Evolutionary conservation across 2,888 invertebrate species (phyloP), one percentile per base, ranked within the genome.

Genomic region (Metalampra italica): DNA sequence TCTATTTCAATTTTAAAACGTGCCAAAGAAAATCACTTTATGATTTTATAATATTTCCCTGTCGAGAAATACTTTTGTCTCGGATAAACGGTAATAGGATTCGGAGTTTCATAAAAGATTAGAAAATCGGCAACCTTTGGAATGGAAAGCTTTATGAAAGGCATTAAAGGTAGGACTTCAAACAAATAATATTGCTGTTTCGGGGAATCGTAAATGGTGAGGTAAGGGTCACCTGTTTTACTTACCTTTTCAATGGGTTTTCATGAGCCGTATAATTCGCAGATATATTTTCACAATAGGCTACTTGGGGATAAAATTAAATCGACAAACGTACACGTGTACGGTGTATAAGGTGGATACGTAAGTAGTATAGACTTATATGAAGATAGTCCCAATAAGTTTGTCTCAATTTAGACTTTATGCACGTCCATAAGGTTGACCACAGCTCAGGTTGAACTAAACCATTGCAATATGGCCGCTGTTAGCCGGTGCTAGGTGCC

Each of bases 131-230:
- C 47, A 54, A 48, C 50, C 52, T 62, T 57, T 53, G 54, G 45
- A 47, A 53, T 53, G 54, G 45, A 47, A 53, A 48, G 53, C 57
- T 60, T 64, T 59, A 49, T 57, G 59, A 58, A 55, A 54, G 56
- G 54, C 56, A 58, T 59, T 57, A 57, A 62, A 58, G 58, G 54
- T 53, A 53, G 49, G 55, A 62, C 59, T 59, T 64, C 59, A 66
- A 67, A 66, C 59, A 52, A 50, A 54, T 46, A 56, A 53, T 49
- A 49, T 50, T 50, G 55, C 47, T 60, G 52, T 55, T 56, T 47
- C 41, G 45, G 47, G 50, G 50, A 52, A 57, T 58, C 59, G 61
- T 61, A 57, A 55, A 57, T 59, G 60, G 62, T 62, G 57, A 55
- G 57, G 52, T 50, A 49, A 62, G 48, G 53, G 47, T 46, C 53